Percentiles rank a stretch among this genome's conserved stretches.
These are phyloP conservation scores for Hypolimnas misippus DNA, from an alignment of 2,888 invertebrate genomes.

Conservation along the genomic window DNA sequence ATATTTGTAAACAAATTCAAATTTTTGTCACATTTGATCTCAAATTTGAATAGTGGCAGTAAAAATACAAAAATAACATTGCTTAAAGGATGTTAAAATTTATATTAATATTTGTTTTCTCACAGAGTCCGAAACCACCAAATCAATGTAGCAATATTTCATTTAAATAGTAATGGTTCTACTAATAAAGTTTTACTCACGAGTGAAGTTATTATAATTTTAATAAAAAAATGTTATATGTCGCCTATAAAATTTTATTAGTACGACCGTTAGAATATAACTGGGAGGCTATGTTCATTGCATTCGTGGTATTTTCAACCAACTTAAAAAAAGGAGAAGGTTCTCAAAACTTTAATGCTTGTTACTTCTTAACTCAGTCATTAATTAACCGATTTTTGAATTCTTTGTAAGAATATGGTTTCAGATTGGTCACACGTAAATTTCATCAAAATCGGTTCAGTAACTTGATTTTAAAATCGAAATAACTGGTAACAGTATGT, in stretches of 20 bases:
- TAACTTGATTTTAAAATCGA: too few species aligned
- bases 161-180: neutral
- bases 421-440: too few species aligned
- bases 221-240: neutral
- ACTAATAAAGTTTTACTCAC: neutral
- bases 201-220: neutral
- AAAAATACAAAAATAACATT: neutral
- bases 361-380: too few species aligned
- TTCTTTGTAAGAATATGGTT: too few species aligned
- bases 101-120: neutral
- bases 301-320: too few species aligned
- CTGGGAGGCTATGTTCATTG: neutral
- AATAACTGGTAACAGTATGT: too few species aligned
- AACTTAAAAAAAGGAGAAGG: too few species aligned
- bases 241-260: too few species aligned
- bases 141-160: neutral
- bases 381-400: too few species aligned
- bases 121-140: neutral
- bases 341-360: too few species aligned
- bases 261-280: neutral
- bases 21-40: constrained; percentile 22
- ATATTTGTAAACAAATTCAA: constrained; percentile 2
- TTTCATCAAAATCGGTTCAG: too few species aligned
- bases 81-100: neutral
- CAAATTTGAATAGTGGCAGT: constrained; percentile 19